Base-by-base conservation (phyloP, 2,113 vertebrate species). In the Stictonetta naevosa region DNA sequence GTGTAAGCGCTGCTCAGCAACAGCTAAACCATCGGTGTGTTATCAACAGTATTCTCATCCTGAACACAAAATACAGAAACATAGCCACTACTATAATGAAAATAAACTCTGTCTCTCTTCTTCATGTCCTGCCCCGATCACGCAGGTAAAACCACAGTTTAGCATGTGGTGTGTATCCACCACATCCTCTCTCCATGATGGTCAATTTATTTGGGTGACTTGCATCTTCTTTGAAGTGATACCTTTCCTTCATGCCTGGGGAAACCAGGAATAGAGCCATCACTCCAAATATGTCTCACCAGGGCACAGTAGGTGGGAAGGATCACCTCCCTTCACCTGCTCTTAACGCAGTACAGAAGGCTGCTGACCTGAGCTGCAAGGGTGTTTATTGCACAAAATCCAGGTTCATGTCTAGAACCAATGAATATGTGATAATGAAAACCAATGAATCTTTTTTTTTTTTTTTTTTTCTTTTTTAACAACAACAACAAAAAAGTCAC, bases 401-500 rank as follows among this genome's bases (percentile, higher is more conserved):
- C 2, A 7, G 31, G 11, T 25, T 84, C 1, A 28, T 67, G 80
- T 91, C 50, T 34, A 92, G n/a, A 92, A 26, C 31, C 0, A 3
- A 52, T 2, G 7, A 83, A 34, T 42, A 25, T 21, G 21, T 72
- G 15, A 4, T 42, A 68, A 46, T 36, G 9, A 5, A 81, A 77
- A 68, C 3, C 21, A 75, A 38, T 25, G 10, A 38, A 29, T 28
- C n/a, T 42, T 48, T 1, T 46, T 56, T 19, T 55, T 21, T 31
- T 33, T 38, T 28, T 74, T 38, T 6, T 19, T 1, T 31, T 38
- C n/a, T 31, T 74, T 40, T 6, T 20, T 1, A 0, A 44, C 4
- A 1, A 0, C 21, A 68, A 50, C 8, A 40, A 25, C 15, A 4
- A 29, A 29, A 33, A 76, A 52, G 8, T 20, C 5, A 2, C 17